Percentiles rank a stretch among this genome's conserved stretches.
phyloP scores from a whole-genome alignment of 2,888 invertebrate species.

The Drosophila nr. perissopoda region DNA sequence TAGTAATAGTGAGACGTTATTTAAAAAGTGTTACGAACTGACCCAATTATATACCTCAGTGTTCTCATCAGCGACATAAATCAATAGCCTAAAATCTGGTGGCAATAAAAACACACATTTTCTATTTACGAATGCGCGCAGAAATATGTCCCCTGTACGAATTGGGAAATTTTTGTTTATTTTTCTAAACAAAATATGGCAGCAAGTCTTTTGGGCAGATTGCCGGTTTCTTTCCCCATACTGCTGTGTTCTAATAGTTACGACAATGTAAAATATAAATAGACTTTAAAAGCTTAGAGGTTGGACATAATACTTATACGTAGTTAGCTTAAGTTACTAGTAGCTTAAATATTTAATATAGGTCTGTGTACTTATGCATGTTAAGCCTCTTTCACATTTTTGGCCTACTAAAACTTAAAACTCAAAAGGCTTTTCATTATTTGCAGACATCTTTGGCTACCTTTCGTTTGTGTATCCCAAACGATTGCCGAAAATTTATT shows the following conservation, averaged over 20 bases:
- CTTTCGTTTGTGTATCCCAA: neutral
- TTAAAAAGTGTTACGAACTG: neutral
- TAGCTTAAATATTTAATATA: neutral
- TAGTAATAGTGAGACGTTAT: neutral
- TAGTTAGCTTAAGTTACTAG: neutral
- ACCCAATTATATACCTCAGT: neutral
- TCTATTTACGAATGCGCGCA: constrained; percentile 16
- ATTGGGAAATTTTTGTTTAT: constrained; percentile 10
- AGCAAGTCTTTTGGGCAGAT: constrained; percentile 10
- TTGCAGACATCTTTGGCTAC: neutral
- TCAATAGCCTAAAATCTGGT: constrained; percentile 4
- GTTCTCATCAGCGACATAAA: neutral
- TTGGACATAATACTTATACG: neutral
- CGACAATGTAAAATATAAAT: neutral
- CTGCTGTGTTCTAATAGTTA: constrained; percentile 17
- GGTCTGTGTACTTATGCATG: neutral
- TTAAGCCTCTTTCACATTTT: neutral
- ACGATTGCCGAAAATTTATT: constrained; percentile 5
- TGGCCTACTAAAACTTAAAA: neutral
- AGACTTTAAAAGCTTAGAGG: neutral
- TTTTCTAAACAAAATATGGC: constrained; percentile 3
- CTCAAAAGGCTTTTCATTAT: neutral
- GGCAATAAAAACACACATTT: constrained; percentile 9
- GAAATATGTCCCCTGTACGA: constrained; percentile 12
- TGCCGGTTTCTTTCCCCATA: constrained; percentile 9